phyloP scores from a whole-genome alignment of 2,888 invertebrate species.

The Zelleria hepariella region DNA sequence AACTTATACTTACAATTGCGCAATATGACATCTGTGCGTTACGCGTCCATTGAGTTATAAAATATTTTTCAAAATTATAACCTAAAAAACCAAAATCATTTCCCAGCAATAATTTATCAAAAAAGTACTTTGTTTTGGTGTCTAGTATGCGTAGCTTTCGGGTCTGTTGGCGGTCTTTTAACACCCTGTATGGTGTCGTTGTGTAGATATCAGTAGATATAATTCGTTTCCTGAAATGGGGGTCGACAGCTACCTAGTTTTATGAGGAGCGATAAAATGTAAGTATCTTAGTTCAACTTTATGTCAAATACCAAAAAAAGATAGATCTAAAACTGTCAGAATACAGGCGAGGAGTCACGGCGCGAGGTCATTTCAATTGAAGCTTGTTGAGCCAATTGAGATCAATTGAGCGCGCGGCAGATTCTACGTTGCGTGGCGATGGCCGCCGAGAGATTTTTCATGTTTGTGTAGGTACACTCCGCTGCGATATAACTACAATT shows the following conservation, averaged over 20 bases:
- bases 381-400: slow-evolving; percentile 68
- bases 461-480: slow-evolving; percentile 44
- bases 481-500: background rate
- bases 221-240: background rate
- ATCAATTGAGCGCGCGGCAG: slow-evolving; percentile 68
- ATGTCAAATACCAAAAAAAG: slow-evolving; percentile 67
- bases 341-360: slow-evolving; percentile 63
- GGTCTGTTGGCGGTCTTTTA: no score
- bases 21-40: no score
- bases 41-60: no score
- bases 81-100: no score
- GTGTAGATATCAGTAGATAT: no score
- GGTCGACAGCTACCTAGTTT: slow-evolving; percentile 19
- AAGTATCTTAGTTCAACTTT: slow-evolving; percentile 50
- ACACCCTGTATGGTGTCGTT: no score
- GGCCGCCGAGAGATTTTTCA: slow-evolving; percentile 61
- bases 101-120: no score
- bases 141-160: no score
- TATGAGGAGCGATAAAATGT: slow-evolving; percentile 49
- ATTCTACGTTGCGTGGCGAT: slow-evolving; percentile 61
- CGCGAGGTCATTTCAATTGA: slow-evolving; percentile 72
- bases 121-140: no score
- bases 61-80: no score
- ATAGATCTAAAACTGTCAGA: slow-evolving; percentile 70
- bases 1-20: no score